Conservation (phyloP, 2,113 vertebrate genomes). For the Chaetodon auriga region DNA sequence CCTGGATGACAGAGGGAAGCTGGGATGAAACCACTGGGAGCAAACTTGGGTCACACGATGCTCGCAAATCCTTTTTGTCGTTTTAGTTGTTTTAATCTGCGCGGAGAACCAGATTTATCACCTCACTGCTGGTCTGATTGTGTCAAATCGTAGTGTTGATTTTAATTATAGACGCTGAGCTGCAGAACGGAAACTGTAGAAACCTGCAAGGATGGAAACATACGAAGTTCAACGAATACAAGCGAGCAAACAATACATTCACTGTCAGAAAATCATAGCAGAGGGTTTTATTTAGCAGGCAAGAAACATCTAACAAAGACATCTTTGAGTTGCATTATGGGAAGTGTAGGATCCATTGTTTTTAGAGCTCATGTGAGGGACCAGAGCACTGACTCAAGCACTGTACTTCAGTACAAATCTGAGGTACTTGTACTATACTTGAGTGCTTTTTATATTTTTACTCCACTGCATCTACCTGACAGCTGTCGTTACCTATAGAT, state of each 20-base stretch:
- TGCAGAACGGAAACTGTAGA: neutral
- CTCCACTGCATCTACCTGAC: neutral
- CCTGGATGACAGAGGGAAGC: neutral
- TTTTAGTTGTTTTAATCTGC: constrained; percentile 18
- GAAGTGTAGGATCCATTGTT: neutral
- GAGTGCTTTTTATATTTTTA: neutral
- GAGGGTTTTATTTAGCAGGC: neutral
- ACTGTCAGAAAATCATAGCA: neutral
- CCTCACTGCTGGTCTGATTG: neutral
- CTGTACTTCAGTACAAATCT: neutral
- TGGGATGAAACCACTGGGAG: neutral
- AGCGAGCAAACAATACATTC: neutral
- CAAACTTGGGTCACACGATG: constrained; percentile 2
- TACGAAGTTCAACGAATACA: no score
- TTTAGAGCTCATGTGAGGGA: neutral
- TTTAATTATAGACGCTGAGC: neutral
- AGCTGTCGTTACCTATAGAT: neutral
- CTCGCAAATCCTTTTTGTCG: neutral
- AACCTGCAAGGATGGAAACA: neutral
- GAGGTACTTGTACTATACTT: neutral
- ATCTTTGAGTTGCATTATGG: neutral
- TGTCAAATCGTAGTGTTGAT: neutral
- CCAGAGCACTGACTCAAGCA: neutral
- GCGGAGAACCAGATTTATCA: constrained; percentile 23
- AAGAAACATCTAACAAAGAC: neutral